Evolutionary conservation across 2,888 invertebrate genomes (phyloP).

Genomic region (Meiosimyza platycephala): DNA sequence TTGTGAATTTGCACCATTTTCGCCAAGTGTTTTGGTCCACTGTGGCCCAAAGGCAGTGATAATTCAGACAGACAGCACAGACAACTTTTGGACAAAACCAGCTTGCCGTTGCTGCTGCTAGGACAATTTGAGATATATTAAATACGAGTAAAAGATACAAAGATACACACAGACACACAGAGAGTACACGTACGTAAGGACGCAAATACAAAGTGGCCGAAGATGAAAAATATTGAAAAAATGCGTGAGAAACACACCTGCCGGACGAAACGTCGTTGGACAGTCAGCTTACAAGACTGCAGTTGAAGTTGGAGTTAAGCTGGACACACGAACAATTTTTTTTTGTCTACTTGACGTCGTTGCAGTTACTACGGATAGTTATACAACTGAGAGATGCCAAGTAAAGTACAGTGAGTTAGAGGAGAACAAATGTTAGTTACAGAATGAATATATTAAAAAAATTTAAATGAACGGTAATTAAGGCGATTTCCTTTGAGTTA

Average conservation of each 20-base stretch:
- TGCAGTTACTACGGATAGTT: neutral
- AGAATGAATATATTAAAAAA: no score
- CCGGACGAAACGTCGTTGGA: constrained; percentile 45
- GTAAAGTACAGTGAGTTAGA: no score
- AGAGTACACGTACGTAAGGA: neutral
- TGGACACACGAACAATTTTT: constrained; percentile 15
- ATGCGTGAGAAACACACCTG: constrained; percentile 52
- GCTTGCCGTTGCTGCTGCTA: constrained; percentile 37
- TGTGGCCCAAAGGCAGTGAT: constrained; percentile 23
- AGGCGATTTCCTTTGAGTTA: no score
- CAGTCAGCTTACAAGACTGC: neutral
- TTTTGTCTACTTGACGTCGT: constrained; percentile 15
- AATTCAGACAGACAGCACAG: constrained; percentile 19
- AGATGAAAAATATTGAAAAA: constrained; percentile 19
- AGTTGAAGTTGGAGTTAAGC: neutral
- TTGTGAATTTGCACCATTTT: constrained; percentile 24
- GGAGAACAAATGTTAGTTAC: no score
- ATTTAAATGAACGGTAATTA: no score
- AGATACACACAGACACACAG: constrained; percentile 7
- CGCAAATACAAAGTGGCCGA: neutral
- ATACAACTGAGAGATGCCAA: neutral
- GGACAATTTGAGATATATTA: constrained; percentile 38
- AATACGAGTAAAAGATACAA: constrained; percentile 22
- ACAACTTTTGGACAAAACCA: constrained; percentile 34
- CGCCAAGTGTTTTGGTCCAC: constrained; percentile 1